These are phyloP conservation scores for Madoqua kirkii DNA, from an alignment of 2,113 vertebrate genomes.

Conservation along the genomic window DNA sequence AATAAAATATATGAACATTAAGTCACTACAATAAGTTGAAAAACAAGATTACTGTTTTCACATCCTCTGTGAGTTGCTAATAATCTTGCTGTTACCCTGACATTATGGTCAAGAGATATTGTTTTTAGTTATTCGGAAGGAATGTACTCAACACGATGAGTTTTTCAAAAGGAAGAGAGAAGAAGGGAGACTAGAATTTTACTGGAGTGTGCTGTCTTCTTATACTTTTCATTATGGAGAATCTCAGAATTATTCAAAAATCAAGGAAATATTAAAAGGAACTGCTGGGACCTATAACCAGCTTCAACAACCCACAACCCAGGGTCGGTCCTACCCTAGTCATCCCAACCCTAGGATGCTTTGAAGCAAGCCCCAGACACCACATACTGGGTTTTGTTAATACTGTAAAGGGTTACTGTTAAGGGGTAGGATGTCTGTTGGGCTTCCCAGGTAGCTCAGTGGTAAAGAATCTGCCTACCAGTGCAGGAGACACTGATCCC, in stretches of 20 bases:
- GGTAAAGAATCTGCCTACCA: not conserved
- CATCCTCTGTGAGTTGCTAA: conserved; percentile 70
- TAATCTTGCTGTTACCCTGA: conserved; percentile 71
- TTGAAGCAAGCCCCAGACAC: not conserved
- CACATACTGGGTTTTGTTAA: not conserved
- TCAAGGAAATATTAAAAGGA: not conserved
- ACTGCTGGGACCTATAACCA: not conserved
- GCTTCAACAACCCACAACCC: not conserved
- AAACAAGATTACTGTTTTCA: conserved; percentile 74
- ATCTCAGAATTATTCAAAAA: not conserved
- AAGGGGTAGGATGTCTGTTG: not conserved
- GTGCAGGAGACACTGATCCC: not conserved
- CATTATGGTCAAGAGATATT: conserved; percentile 63
- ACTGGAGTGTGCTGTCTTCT: not conserved
- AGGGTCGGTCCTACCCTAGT: too few species aligned
- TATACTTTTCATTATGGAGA: not conserved
- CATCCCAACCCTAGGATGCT: not conserved
- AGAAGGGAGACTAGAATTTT: not conserved
- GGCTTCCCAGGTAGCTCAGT: not conserved
- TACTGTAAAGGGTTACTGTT: not conserved
- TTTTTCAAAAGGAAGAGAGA: not conserved
- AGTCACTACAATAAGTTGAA: conserved; percentile 68
- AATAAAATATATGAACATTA: conserved; percentile 69
- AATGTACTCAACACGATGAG: conserved; percentile 5
- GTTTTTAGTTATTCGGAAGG: conserved; percentile 66